Percentiles rank a stretch among this genome's conserved stretches.
Evolutionary conservation across 1,140 invertebrate genomes (phyloP).

Genomic region (Hyles euphorbiae): DNA sequence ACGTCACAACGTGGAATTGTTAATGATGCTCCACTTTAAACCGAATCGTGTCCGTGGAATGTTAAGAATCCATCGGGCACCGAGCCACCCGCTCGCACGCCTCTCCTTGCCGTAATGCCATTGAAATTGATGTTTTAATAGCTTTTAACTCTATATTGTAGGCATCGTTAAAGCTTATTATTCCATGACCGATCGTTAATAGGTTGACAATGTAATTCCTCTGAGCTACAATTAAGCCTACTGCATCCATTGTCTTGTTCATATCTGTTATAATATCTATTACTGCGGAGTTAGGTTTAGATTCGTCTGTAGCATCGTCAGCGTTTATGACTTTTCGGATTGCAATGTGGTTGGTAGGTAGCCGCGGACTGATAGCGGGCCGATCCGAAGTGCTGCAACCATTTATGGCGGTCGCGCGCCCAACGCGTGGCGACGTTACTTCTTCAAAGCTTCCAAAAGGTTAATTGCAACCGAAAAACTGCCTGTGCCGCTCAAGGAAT

Average conservation of each 20-base stretch:
- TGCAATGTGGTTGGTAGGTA: constrained; percentile 13
- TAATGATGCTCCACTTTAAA: constrained; percentile 62
- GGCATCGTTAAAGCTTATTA: constrained; percentile 13
- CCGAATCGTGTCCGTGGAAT: constrained; percentile 48
- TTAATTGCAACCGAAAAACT: constrained; percentile 65
- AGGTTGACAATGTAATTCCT: constrained; percentile 43
- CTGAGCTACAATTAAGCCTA: constrained; percentile 21
- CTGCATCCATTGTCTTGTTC: constrained; percentile 9
- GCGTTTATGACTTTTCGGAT: constrained; percentile 15
- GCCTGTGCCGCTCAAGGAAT: constrained; percentile 45
- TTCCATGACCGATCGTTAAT: constrained; percentile 19
- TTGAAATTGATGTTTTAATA: constrained; percentile 12
- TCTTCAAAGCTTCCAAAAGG: constrained; percentile 50
- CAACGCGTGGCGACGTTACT: constrained; percentile 52
- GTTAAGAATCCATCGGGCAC: constrained; percentile 51
- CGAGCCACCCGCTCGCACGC: constrained; percentile 32
- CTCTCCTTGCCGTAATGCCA: constrained; percentile 1
- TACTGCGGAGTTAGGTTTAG: constrained; percentile 10
- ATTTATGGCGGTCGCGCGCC: constrained; percentile 54
- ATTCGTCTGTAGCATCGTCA: constrained; percentile 10
- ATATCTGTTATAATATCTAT: constrained; percentile 4
- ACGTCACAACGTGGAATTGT: constrained; percentile 46
- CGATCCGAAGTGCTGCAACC: constrained; percentile 41
- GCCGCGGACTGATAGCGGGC: constrained; percentile 23
- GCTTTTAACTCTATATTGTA: constrained; percentile 7